Conservation (phyloP, 2,888 invertebrate genomes). For the Masnerella sp. region DNA sequence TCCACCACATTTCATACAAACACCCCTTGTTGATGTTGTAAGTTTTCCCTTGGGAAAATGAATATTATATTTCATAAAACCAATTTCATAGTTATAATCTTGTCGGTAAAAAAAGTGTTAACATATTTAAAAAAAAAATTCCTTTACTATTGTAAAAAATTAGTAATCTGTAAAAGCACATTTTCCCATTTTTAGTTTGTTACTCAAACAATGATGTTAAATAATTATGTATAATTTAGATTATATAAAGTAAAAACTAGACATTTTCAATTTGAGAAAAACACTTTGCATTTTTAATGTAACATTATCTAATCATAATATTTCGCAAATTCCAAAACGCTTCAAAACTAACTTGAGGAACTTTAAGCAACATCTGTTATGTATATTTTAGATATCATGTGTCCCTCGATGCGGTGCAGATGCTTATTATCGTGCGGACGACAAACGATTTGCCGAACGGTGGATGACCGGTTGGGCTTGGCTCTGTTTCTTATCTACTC, state of each 20-base stretch:
- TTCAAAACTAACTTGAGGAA: background rate
- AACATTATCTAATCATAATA: too few relatives aligned
- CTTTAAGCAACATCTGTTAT: slow-evolving; percentile 28
- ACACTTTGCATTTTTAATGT: too few relatives aligned
- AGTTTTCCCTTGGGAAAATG: slow-evolving; percentile 48
- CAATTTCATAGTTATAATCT: background rate
- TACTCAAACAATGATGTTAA: too few relatives aligned
- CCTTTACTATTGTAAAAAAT: too few relatives aligned
- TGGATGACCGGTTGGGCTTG: slow-evolving; percentile 89
- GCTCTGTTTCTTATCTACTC: slow-evolving; percentile 87
- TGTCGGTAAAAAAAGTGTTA: too few relatives aligned
- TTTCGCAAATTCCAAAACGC: slow-evolving; percentile 8
- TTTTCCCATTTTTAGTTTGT: too few relatives aligned
- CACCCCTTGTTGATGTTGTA: slow-evolving; percentile 77
- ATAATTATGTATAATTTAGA: too few relatives aligned
- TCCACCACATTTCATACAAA: slow-evolving; percentile 81
- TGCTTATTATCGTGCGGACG: slow-evolving; percentile 83
- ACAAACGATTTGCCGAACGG: slow-evolving; percentile 84
- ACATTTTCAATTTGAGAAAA: too few relatives aligned
- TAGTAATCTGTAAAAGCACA: too few relatives aligned
- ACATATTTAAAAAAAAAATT: too few relatives aligned
- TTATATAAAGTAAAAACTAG: too few relatives aligned
- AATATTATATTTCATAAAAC: slow-evolving; percentile 30
- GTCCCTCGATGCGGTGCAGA: slow-evolving; percentile 83
- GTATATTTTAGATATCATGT: slow-evolving; percentile 76